Percentiles rank a stretch among this genome's conserved stretches.
These are phyloP conservation scores for Chrysaora quinquecirrha DNA, from an alignment of 30 jellyfish, hydroid and myxozoan genomes.

Conservation along the genomic window DNA sequence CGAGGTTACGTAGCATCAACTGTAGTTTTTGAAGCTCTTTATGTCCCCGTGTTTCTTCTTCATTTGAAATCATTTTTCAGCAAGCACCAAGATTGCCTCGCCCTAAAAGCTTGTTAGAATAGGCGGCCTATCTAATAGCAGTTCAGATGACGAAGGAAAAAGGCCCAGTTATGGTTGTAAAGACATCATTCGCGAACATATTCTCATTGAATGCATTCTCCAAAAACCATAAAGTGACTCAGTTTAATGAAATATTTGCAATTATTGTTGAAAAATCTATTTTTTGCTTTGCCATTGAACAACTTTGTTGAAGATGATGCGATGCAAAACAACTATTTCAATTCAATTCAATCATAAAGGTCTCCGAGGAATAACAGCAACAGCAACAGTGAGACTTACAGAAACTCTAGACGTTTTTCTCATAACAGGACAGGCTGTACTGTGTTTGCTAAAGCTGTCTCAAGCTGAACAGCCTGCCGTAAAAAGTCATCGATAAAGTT, in stretches of 20 bases:
- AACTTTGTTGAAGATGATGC: no score
- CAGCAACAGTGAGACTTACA: no score
- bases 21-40: conserved; percentile 53
- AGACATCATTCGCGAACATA: not conserved
- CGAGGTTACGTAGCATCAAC: conserved; percentile 61
- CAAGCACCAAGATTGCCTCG: not conserved
- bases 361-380: no score
- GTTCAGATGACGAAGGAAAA: no score
- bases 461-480: no score
- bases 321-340: no score
- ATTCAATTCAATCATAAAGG: no score
- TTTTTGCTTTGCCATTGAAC: not conserved
- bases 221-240: not conserved
- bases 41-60: conserved; percentile 41
- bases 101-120: not conserved
- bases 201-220: not conserved
- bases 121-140: no score
- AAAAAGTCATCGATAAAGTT: no score
- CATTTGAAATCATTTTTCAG: conserved; percentile 30
- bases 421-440: no score
- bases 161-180: not conserved
- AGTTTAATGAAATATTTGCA: not conserved
- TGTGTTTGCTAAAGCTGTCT: no score
- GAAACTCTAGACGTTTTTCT: no score
- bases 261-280: not conserved